A percentile compares a stretch with the other conserved stretches of the same genome.
phyloP scores from a whole-genome alignment of 1,140 invertebrate species.

The Diuraphis noxia region DNA sequence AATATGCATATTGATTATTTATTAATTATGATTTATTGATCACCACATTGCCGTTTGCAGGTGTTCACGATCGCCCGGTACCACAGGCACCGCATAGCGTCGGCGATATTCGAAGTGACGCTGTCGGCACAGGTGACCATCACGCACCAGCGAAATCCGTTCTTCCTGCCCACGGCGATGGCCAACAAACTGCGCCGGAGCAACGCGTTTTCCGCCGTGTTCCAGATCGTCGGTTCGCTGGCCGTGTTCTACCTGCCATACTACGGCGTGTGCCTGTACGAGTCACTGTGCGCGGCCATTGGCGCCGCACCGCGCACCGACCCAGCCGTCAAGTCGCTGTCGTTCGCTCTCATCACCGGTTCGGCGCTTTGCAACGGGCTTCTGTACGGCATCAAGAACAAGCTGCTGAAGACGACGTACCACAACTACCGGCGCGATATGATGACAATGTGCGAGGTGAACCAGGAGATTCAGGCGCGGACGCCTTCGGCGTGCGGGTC shows the following conservation, averaged over 20 bases:
- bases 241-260: constrained; percentile 75
- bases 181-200: constrained; percentile 66
- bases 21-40: too few species aligned
- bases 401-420: constrained; percentile 70
- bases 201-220: constrained; percentile 71
- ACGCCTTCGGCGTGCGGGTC: constrained; percentile 77
- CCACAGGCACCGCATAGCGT: constrained; percentile 79
- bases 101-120: constrained; percentile 82
- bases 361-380: constrained; percentile 75
- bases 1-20: too few species aligned
- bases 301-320: background rate
- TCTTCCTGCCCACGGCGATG: constrained; percentile 62
- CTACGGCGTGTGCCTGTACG: constrained; percentile 70
- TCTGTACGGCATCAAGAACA: constrained; percentile 76
- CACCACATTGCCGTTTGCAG: constrained; percentile 57
- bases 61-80: constrained; percentile 79
- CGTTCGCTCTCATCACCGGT: constrained; percentile 66
- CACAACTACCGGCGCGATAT: constrained; percentile 80
- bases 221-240: constrained; percentile 69
- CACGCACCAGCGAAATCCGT: constrained; percentile 77
- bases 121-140: constrained; percentile 81
- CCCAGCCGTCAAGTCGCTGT: constrained; percentile 63
- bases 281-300: constrained; percentile 60
- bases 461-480: constrained; percentile 73
- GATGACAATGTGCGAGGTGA: constrained; percentile 76